Evolutionary conservation across 2,797 vertebrate species (phyloP), one percentile per base, ranked within the genome.

Genomic region (Argya squamiceps): DNA sequence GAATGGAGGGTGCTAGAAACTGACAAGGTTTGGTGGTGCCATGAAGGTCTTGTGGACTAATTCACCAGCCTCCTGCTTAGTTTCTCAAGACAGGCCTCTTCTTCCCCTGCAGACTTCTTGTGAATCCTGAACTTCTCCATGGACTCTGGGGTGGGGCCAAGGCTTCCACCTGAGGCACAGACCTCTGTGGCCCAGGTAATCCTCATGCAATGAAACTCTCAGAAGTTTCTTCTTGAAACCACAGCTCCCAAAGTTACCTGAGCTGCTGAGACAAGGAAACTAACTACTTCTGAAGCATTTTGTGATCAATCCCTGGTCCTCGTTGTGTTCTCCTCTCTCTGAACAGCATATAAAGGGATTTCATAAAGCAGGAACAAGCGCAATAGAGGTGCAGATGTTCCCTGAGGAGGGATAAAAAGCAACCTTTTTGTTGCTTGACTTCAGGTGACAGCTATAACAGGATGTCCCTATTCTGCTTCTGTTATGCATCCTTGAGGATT

Each of bases 271-370:
- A 60, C 6, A 44, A 21, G 58, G 34, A 68, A 50, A 29, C 6
- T 65, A 53, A 49, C 16, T 2, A 3, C 37, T 89, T 19, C 47
- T 70, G 41, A 43, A 39, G 15, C 6, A 46, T 39, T 78, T 73
- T 19, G 41, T 16, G 29, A n/a, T 84, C 26, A 32, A 4, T 16
- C 26, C 20, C 30, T 41, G 2, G 5, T 53, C 15, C 30, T 62
- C 0, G 0, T 29, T 59, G 3, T 6, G 6, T 49, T 47, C 29
- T 46, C 4, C 19, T n/a, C n/a, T 76, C 55, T 50, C 47, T 47
- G 32, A 93, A 47, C 10, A 77, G 15, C 19, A 21, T n/a, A 20
- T 30, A 16, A 64, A 56, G 15, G 20, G 46, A 37, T 78, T 30
- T 92, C 6, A 17, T 34, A 46, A 36, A 47, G 34, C 13, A 39